phyloP scores from a whole-genome alignment of 2,888 invertebrate genomes.

The Catocala nupta region DNA sequence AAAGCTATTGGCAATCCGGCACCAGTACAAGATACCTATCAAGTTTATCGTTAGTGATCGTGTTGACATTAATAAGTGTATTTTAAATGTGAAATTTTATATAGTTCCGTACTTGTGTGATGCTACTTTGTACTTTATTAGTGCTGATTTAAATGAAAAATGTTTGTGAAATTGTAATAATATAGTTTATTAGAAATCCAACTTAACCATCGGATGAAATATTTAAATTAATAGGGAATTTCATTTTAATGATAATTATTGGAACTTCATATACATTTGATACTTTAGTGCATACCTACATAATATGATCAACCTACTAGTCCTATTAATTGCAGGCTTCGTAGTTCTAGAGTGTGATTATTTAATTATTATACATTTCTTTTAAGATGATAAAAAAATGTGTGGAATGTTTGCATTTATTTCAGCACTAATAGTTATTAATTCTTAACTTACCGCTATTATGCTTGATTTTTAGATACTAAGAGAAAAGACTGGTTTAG shows the following conservation, averaged over 20 bases:
- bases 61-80: conserved; percentile 56
- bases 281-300: too few species aligned
- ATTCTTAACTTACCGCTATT: conserved; percentile 32
- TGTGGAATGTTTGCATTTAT: conserved; percentile 22
- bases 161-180: conserved; percentile 1
- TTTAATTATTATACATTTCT: too few species aligned
- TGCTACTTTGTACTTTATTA: conserved; percentile 23
- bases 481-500: conserved; percentile 79
- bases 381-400: too few species aligned
- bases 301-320: too few species aligned
- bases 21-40: conserved; percentile 59
- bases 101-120: conserved; percentile 30
- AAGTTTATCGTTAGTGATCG: conserved; percentile 59
- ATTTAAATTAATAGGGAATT: too few species aligned
- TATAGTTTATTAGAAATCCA: too few species aligned
- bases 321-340: too few species aligned
- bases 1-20: conserved; percentile 74
- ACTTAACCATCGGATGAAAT: too few species aligned
- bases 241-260: too few species aligned
- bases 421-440: conserved; percentile 29
- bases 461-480: conserved; percentile 55
- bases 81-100: conserved; percentile 29
- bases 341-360: too few species aligned
- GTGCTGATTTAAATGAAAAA: conserved; percentile 27
- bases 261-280: too few species aligned